Base-by-base conservation (phyloP, 2,888 invertebrate genomes). In the Eilema griseolum region DNA sequence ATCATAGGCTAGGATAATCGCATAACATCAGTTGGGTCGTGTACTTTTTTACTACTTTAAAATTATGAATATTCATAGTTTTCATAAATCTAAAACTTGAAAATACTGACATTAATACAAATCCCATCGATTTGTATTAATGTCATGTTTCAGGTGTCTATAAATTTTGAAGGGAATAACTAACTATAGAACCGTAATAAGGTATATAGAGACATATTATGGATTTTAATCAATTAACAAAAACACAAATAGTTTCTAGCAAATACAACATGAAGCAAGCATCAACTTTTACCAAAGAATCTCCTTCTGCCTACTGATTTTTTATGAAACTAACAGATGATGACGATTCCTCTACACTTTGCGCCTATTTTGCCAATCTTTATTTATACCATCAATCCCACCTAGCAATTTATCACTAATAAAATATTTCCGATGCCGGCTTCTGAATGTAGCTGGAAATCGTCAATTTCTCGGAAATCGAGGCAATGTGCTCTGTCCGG, bases 381-480 rank as follows among this genome's bases (percentile, higher is more conserved):
- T 75, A 73, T 76, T 68, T 59, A 59, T 66, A 37, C 60, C 63
- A 73, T 73, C 77, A 75, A 72, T 73, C 73, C 67, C 65, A 76
- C 71, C 74, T 71, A 85, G 85, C 87, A 88, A 92, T 92, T 90
- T 90, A 90, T 90, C 89, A 89, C 88, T 90, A 88, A 92, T 91
- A 92, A 91, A 92, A 90, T 90, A 92, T 91, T 92, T 92, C 91
- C 90, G 90, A 89, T 88, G 88, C 87, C 89, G 87, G 88, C 88
- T 86, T 84, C 84, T 86, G 86, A 88, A 87, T 86, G 88, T 89
- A 86, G 85, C 85, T 90, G 88, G 91, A 90, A 91, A 90, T 89
- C 89, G 89, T 85, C 90, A 88, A 90, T 91, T 92, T 92, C 92
- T 91, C 88, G 90, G 92, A 92, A 93, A 90, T 88, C 82, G 90